Conservation (phyloP, 1,140 invertebrate species). For the Penaeus japonicus region DNA sequence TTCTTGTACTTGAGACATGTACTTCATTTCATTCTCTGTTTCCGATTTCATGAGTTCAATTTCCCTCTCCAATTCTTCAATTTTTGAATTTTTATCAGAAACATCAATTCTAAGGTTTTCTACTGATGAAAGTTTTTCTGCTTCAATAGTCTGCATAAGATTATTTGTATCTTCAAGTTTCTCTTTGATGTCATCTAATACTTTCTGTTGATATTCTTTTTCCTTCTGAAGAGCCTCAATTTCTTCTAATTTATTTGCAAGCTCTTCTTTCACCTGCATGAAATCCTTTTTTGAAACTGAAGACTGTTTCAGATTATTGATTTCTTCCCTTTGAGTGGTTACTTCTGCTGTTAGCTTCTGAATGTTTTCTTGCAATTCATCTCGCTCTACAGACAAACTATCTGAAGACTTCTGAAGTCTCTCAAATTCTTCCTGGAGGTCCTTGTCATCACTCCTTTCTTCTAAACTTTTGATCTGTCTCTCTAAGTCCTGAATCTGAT, state of each 20-base stretch:
- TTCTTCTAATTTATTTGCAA: not conserved
- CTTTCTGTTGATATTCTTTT: not conserved
- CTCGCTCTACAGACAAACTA: not conserved
- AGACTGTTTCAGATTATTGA: too few relatives aligned
- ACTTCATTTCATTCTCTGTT: too few relatives aligned
- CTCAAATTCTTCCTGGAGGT: too few relatives aligned
- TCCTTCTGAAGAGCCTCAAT: not conserved
- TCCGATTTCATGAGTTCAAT: not conserved
- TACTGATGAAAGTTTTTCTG: not conserved
- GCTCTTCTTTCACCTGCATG: not conserved
- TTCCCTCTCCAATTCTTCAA: not conserved
- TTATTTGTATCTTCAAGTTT: not conserved
- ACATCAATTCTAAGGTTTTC: not conserved
- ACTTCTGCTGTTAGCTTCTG: not conserved
- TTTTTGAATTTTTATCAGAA: not conserved
- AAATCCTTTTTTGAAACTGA: not conserved
- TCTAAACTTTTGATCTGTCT: too few relatives aligned
- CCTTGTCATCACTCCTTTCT: too few relatives aligned
- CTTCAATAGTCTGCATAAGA: not conserved
- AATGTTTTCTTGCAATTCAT: not conserved
- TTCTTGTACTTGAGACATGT: too few relatives aligned
- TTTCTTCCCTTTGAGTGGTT: not conserved
- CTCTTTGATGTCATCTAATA: not conserved
- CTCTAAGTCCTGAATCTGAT: not conserved
- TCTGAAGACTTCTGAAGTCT: too few relatives aligned